A percentile compares a stretch with the other conserved stretches of the same genome.
phyloP scores from a whole-genome alignment of 2,797 vertebrate species.

The Lacerta viridis region DNA sequence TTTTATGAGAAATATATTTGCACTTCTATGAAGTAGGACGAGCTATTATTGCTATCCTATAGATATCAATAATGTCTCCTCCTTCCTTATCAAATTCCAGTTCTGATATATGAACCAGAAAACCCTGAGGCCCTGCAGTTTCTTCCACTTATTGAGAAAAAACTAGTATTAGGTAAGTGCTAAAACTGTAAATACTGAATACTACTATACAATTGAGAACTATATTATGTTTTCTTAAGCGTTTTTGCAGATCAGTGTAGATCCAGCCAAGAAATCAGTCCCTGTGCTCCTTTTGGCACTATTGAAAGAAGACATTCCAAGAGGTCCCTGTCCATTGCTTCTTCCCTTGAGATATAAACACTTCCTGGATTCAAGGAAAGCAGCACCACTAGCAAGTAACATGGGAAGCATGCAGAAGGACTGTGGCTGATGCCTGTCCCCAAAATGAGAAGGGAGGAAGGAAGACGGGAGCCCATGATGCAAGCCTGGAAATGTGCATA shows the following conservation, averaged over 20 bases:
- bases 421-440: background rate
- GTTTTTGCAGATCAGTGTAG: background rate
- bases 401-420: too few species aligned
- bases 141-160: constrained; percentile 85
- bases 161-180: constrained; percentile 81
- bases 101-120: constrained; percentile 87
- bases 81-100: constrained; percentile 75
- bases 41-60: constrained; percentile 11
- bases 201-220: background rate
- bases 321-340: background rate
- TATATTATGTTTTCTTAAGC: too few species aligned
- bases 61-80: constrained; percentile 32
- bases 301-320: background rate
- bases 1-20: constrained; percentile 39
- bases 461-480: background rate
- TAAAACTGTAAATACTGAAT: constrained; percentile 11
- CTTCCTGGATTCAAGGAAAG: background rate
- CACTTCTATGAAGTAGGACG: constrained; percentile 29
- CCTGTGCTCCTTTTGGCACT: background rate
- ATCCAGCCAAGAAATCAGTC: background rate
- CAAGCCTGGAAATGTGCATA: too few species aligned
- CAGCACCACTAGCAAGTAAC: background rate
- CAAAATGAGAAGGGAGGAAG: background rate
- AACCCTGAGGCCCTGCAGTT: constrained; percentile 86
- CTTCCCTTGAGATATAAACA: background rate